Conservation (phyloP, 2,113 vertebrate species). For the Vireo altiloquus region DNA sequence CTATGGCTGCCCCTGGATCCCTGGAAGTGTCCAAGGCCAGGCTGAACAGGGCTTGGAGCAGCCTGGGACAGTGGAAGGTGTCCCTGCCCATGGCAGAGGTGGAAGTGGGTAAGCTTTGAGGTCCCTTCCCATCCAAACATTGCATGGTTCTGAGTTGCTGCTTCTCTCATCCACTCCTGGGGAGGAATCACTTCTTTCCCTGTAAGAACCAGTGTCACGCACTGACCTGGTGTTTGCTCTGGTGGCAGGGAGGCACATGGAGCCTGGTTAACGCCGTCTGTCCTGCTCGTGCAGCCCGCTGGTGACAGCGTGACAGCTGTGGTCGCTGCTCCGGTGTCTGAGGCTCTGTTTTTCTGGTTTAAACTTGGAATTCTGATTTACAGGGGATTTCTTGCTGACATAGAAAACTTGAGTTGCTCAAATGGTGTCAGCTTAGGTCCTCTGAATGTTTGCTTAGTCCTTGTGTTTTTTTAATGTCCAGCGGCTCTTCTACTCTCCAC, state of each 20-base stretch:
- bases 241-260: fast-evolving
- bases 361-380: neutral
- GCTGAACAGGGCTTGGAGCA: neutral
- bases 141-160: neutral
- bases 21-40: neutral
- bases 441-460: neutral
- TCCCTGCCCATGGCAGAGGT: neutral
- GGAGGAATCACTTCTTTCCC: neutral
- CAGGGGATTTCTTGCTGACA: neutral
- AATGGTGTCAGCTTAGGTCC: neutral
- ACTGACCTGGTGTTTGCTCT: neutral
- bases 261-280: fast-evolving
- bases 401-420: neutral
- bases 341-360: neutral
- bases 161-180: neutral
- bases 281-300: neutral
- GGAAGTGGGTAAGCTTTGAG: fast-evolving
- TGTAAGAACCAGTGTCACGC: neutral
- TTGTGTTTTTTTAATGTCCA: neutral
- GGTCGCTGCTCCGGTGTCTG: neutral
- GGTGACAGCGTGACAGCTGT: neutral
- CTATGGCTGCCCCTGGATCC: neutral
- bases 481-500: neutral
- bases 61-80: neutral
- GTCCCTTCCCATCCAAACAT: neutral